Evolutionary conservation across 2,888 invertebrate genomes (phyloP).

Genomic region (Alloscopus bannaensis): DNA sequence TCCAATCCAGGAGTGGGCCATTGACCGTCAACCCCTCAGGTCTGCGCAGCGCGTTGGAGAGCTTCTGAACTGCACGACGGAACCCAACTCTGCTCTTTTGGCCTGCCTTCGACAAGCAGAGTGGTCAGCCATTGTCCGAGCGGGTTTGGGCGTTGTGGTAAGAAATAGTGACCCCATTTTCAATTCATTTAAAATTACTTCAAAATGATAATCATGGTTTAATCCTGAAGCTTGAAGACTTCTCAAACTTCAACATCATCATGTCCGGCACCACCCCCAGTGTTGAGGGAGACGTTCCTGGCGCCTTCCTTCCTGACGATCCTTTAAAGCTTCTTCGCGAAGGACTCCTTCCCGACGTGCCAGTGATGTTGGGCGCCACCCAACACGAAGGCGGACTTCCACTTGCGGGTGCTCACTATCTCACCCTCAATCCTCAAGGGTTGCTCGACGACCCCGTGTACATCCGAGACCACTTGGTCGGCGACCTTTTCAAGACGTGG

Average conservation of each 20-base stretch:
- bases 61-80: conserved; percentile 33
- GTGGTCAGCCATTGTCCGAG: conserved; percentile 21
- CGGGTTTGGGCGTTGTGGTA: conserved; percentile 42
- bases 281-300: conserved; percentile 63
- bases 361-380: conserved; percentile 60
- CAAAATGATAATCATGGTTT: not conserved
- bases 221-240: conserved; percentile 34
- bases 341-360: conserved; percentile 53
- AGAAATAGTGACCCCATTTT: conserved; percentile 5
- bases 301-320: conserved; percentile 64
- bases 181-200: not conserved
- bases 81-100: not conserved
- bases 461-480: conserved; percentile 44
- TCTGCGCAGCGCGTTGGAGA: conserved; percentile 23
- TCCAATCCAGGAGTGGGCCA: conserved; percentile 59
- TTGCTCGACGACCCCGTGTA: conserved; percentile 50
- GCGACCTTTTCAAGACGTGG: conserved; percentile 52
- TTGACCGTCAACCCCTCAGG: conserved; percentile 45
- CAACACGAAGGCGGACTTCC: conserved; percentile 66
- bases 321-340: conserved; percentile 52
- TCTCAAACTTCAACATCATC: conserved; percentile 29
- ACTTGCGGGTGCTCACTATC: conserved; percentile 48
- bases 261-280: conserved; percentile 50
- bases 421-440: conserved; percentile 30
- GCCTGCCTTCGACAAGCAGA: conserved; percentile 27